These are phyloP conservation scores for Ahaetulla prasina DNA, from an alignment of 2,113 vertebrate species.

Conservation along the genomic window DNA sequence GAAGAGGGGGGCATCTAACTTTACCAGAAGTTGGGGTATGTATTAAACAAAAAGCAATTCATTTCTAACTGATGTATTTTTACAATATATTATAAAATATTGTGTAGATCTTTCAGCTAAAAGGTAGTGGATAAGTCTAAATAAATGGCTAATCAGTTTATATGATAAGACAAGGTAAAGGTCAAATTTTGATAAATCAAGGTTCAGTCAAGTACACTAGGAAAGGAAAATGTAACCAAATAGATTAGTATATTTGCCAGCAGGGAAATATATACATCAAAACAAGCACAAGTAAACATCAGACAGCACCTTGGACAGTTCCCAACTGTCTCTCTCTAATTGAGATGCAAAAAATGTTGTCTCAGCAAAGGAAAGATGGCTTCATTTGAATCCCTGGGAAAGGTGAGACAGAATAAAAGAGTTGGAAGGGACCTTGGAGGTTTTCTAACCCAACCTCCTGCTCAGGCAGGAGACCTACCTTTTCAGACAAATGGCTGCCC, in stretches of 20 bases:
- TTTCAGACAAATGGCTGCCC: neutral
- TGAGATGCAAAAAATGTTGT: neutral
- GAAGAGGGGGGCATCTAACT: neutral
- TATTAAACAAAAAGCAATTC: neutral
- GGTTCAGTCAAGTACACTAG: neutral
- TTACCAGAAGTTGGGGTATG: neutral
- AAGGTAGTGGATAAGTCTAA: neutral
- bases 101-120: neutral
- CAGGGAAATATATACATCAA: neutral
- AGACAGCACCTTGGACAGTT: neutral
- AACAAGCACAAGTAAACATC: neutral
- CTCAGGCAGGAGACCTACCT: too few relatives aligned
- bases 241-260: neutral
- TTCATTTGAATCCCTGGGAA: neutral
- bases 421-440: neutral
- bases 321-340: neutral
- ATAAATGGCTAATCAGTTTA: neutral
- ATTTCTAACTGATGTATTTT: neutral
- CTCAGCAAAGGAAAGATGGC: neutral
- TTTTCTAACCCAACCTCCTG: neutral
- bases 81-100: neutral
- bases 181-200: neutral
- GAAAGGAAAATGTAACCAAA: neutral
- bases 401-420: neutral
- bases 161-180: neutral